These are phyloP conservation scores for Cranoglanis bouderius DNA, from an alignment of 2,113 vertebrate species.

Conservation along the genomic window DNA sequence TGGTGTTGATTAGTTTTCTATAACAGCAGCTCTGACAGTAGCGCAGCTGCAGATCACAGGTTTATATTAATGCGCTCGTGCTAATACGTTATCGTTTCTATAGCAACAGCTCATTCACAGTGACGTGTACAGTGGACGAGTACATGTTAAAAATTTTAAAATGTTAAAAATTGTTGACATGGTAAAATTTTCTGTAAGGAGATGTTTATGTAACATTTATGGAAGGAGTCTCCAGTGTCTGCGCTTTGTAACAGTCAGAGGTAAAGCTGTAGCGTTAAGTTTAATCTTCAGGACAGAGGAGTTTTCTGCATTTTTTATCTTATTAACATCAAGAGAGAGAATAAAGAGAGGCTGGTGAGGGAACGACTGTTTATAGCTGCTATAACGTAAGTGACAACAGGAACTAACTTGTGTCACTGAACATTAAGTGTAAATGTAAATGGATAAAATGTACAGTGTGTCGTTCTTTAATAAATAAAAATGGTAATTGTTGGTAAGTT, in stretches of 20 bases:
- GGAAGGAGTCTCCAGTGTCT: neutral
- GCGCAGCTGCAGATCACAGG: neutral
- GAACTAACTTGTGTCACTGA: neutral
- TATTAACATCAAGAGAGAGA: no score
- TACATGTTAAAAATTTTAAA: no score
- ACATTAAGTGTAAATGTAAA: neutral
- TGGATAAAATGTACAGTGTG: no score
- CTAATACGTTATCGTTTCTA: neutral
- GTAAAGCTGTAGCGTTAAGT: neutral
- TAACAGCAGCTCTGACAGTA: neutral
- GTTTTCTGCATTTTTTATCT: neutral
- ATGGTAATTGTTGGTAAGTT: no score
- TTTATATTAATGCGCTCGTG: neutral
- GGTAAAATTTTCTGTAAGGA: no score
- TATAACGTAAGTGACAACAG: neutral
- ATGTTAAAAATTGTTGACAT: no score
- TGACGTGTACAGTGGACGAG: no score
- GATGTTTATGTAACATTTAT: neutral
- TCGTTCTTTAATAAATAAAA: no score
- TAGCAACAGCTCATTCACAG: neutral
- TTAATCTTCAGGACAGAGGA: neutral
- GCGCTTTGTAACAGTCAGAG: neutral
- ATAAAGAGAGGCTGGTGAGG: neutral
- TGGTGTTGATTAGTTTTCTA: neutral
- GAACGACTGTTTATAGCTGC: neutral